Evolutionary conservation across 2,113 vertebrate genomes (phyloP), one percentile per base, ranked within the genome.

Genomic region (Odocoileus hemionus): DNA sequence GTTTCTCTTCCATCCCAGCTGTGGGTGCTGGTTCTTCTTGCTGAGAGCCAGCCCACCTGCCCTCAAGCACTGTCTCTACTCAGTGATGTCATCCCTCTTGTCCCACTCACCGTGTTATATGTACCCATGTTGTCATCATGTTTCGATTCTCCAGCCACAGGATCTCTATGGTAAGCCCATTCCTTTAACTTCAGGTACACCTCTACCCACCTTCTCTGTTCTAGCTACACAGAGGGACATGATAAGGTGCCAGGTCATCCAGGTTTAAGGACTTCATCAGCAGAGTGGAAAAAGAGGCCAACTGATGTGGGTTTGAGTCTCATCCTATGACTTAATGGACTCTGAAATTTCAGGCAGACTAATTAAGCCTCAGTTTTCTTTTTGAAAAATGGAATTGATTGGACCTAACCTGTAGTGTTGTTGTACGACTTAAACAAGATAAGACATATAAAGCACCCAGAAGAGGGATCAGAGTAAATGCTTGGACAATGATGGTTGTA

Each of bases 111-210:
- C 23, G 2, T 19, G 4, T 28, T 19, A 2, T 5, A 3, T 7
- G 11, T 26, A 16, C 16, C 6, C 4, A 10, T 8, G 3, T 67
- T 30, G 12, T 1, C 3, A 30, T n/a, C 1, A 4, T 2, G 0
- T 25, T 83, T 36, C 50, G 1, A 28, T 28, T 14, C 5, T 43
- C 54, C 16, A 15, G 16, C 26, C 5, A 0, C 5, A 3, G 47
- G 47, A 28, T 60, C 16, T 8, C 0, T 21, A 8, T 36, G 17
- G 21, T 14, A 39, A 19, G 15, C 60, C 19, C 17, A 4, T 86
- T 61, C 45, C n/a, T 82, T 55, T 26, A 58, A 80, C 70, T 1
- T 5, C n/a, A 76, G 1, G 50, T 16, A 61, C 1, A 7, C 11
- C 13, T 54, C 21, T 79, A 19, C 11, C 33, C 1, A 2, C 28